These are phyloP conservation scores for Homarus americanus DNA, from an alignment of 1,140 invertebrate species.

Conservation along the genomic window DNA sequence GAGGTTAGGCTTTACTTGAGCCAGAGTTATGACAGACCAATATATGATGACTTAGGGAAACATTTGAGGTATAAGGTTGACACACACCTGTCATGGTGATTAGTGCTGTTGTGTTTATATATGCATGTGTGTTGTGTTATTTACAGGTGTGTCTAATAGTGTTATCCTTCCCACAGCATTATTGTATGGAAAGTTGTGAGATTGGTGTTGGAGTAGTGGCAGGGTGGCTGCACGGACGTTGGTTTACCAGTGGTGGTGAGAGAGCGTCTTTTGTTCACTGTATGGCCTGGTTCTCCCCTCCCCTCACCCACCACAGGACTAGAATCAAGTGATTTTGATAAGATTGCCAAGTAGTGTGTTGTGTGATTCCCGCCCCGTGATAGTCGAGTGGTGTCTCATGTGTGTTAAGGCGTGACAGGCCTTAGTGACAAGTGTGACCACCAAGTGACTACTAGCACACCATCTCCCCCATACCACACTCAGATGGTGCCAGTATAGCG, in stretches of 20 bases:
- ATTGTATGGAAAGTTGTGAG: conserved; percentile 32
- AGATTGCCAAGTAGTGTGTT: too few relatives aligned
- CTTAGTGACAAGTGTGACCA: too few relatives aligned
- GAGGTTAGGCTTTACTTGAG: too few relatives aligned
- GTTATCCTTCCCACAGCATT: conserved; percentile 12
- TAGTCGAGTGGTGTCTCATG: too few relatives aligned
- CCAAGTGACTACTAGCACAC: too few relatives aligned
- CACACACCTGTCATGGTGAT: not conserved
- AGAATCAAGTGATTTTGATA: not conserved
- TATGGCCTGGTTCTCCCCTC: not conserved
- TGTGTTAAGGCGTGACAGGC: too few relatives aligned
- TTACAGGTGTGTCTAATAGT: not conserved
- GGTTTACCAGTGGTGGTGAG: not conserved
- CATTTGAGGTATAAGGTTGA: not conserved
- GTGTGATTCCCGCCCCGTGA: too few relatives aligned
- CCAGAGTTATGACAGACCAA: too few relatives aligned
- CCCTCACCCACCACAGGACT: not conserved
- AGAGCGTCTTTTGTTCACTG: not conserved
- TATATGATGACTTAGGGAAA: not conserved
- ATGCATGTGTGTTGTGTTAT: not conserved
- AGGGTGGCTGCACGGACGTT: not conserved
- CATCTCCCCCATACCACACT: too few relatives aligned
- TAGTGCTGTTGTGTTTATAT: too few relatives aligned
- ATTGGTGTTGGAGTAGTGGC: not conserved
- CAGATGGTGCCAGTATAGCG: too few relatives aligned